Base-by-base conservation (phyloP, 2,888 invertebrate genomes). In the Bombyx huttoni region DNA sequence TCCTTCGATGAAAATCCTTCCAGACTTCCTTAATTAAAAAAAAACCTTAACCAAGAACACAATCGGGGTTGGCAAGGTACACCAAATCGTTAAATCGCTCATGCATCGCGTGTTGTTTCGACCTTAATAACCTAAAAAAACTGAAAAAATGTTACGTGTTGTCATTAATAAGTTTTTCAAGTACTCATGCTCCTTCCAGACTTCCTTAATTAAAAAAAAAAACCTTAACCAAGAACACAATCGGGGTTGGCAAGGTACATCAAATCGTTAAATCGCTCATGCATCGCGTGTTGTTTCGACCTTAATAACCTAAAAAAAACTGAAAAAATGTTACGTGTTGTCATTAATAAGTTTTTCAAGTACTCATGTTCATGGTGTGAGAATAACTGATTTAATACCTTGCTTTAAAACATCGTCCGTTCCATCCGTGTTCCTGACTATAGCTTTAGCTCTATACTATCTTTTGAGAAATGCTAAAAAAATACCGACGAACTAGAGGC, bases 21-120 rank as follows among this genome's bases (percentile, higher is more conserved):
- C 40, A 40, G 8, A 40, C 13, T 34, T 49, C 47, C 45, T 51
- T n/a, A 49, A 48, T 50, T 49, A 45, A 9, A 54, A 49, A 49
- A 45, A n/a, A n/a, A n/a, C 34, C 13, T 51, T 45, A 13, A 40
- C 13, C 1, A 34, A 24, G 56, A 62, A 64, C 61, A 62, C 58
- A 58, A 58, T 64, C 62, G 61, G 66, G 65, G 65, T 60, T 60
- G 65, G 67, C 66, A 70, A 70, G 50, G 45, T 50, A 34, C 46
- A 47, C 5, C 34, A 51, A 47, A 47, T 40, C 40, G 40, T 47
- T 34, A 47, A 51, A 24, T 24, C 34, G 14, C 40, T 14, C 34
- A 13, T 13, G n/a, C 33, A 34, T 51, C 47, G 34, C 47, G 46
- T 51, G 47, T 13, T 47, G 34, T 51, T 47, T 51, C 50, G 34